Evolutionary conservation across 1,140 invertebrate genomes (phyloP), one percentile per base, ranked within the genome.

Genomic region (Venustaconcha ellipsiformis): DNA sequence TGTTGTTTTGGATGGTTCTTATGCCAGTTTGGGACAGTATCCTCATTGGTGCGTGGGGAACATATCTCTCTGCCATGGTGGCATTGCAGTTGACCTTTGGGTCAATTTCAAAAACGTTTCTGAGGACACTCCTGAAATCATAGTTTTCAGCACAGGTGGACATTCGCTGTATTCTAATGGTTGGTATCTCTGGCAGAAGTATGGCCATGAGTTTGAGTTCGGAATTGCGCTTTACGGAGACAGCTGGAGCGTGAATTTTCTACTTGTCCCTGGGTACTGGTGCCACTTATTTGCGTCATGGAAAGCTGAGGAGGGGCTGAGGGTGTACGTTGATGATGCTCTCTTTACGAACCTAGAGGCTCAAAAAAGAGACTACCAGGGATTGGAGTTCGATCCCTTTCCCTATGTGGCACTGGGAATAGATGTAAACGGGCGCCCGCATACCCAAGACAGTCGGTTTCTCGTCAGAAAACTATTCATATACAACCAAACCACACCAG

Each of bases 91-190:
- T 23, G 69, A 77, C 23, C 30, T 77, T 18, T 77, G 75, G 75
- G 56, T 77, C 58, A 71, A 72, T 48, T 77, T 77, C 37, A 63
- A 70, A 57, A 70, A 72, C 30, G 65, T 67, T 60, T 20, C 75
- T 66, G 75, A 77, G 63, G 70, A 77, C 48, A 55, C 70, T 23
- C 57, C 69, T 48, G 75, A 67, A 13, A 63, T 77, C 23, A 72
- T 72, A 18, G 75, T 77, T 1, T 60, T 72, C 30, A 72, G 63
- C 30, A 56, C 69, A 14, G 75, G 75, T 1, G 75, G 75, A n/a
- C 75, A 77, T n/a, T 72, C 20, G n/a, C 68, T 64, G 75, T 77
- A 77, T n/a, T 72, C 75, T 4, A 77, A 77, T 37, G 75, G 75
- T 56, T n/a, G 72, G 15, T 77, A 77, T 63, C 48, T 77, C 20